Evolutionary conservation across 1,140 invertebrate genomes (phyloP).

Genomic region (Tyrophagus putrescentiae): DNA sequence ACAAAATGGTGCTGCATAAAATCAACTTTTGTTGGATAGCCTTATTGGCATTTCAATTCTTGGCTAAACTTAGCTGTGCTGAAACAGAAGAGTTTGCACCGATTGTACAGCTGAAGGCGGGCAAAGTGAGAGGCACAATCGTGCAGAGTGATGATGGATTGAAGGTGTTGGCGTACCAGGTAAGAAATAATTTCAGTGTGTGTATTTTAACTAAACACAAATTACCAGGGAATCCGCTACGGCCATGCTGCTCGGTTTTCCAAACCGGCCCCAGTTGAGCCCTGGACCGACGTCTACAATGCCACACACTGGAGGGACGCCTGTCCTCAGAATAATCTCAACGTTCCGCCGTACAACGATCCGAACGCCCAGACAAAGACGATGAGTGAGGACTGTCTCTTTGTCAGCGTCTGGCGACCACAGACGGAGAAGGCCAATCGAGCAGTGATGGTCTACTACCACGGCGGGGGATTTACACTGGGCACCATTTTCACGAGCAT

Average conservation of each 20-base stretch:
- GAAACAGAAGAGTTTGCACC: constrained; percentile 1
- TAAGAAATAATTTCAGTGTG: not conserved
- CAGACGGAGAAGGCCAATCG: not conserved
- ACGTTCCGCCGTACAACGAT: not conserved
- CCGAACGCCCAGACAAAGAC: not conserved
- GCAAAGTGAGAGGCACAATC: constrained; percentile 7
- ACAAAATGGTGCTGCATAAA: no score
- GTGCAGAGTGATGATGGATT: not conserved
- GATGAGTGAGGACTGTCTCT: constrained; percentile 34
- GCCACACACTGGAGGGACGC: not conserved
- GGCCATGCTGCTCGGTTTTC: not conserved
- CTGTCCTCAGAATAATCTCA: not conserved
- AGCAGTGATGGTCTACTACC: constrained; percentile 29
- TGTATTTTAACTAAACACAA: not conserved
- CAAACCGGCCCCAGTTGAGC: not conserved
- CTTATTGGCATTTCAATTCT: no score
- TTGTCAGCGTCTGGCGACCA: constrained; percentile 34
- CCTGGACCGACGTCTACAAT: constrained; percentile 2
- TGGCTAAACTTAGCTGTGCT: no score
- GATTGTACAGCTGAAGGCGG: not conserved
- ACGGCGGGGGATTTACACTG: constrained; percentile 30
- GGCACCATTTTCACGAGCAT: not conserved
- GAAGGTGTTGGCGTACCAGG: not conserved
- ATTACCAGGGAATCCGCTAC: not conserved
- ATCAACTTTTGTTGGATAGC: no score